Base-by-base conservation (phyloP, 1,140 invertebrate species). In the Cyclina sinensis region DNA sequence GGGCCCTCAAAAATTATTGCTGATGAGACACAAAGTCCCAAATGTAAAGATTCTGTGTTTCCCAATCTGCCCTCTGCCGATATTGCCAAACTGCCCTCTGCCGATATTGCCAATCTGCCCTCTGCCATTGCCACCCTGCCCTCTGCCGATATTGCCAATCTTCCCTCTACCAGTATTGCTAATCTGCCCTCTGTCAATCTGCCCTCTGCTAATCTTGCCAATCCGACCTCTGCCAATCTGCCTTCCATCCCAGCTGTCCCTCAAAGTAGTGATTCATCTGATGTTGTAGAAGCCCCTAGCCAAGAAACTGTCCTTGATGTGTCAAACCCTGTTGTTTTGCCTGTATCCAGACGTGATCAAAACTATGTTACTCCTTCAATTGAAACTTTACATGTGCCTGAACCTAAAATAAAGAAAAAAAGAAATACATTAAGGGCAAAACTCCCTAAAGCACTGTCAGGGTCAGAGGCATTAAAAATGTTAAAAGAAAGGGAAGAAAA, bases 371-470 rank as follows among this genome's bases (percentile, higher is more conserved):
- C 18, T 18, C 46, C 46, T 11, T 11, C 9, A 11, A n/a, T n/a
- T n/a, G n/a, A n/a, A n/a, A n/a, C n/a, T n/a, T n/a, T n/a, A n/a
- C n/a, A n/a, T n/a, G n/a, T 7, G 7, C 70, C 32, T 11, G 14
- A 35, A 30, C 27, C 35, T 11, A 74, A 7, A 35, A 62, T 1
- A 16, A 37, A 30, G 62, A 9, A n/a, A 39, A 32, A 59, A 21
- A 7, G n/a, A 35, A 81, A 81, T 21, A 0, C 30, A 30, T 11
- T 37, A 37, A 37, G 57, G 62, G 24, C 30, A 21, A 82, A 68
- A 30, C 59, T 82, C 21, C 59, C 57, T 7, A 82, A 82, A 18
- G 57, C 80, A 12, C 35, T 82, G 37, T 82, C 80, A 39, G 80
- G 80, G 24, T 21, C 30, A 14, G 59, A 39, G 1, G 59, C 80